Evolutionary conservation across 2,113 vertebrate genomes (phyloP), one percentile per base, ranked within the genome.

Genomic region (Anarrhichthys ocellatus): DNA sequence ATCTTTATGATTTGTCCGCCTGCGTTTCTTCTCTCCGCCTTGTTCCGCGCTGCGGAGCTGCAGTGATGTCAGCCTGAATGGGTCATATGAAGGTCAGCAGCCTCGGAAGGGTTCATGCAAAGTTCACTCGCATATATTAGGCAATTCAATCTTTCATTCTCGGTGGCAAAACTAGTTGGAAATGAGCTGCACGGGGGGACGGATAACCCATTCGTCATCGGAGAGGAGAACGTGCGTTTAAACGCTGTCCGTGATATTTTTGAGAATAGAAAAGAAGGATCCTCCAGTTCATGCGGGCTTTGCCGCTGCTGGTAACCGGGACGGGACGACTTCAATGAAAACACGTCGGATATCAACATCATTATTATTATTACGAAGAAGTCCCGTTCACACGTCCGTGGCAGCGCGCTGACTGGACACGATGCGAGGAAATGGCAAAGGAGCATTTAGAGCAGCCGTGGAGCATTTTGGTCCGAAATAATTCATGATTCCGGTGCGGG

Each of bases 51-150:
- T 78, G 90, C 89, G 65, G 83, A 88, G 88, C 88, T 94, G 96
- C 96, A 95, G 96, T 98, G 97, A 98, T 97, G 97, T 98, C 97
- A 98, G 96, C 96, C 93, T 78, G 91, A 95, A 96, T 95, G 97
- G 98, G 97, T 99, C 97, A 97, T 98, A 96, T 98, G 97, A 99
- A 99, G 98, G 98, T 98, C 97, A 99, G 97, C 97, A 96, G 97
- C 97, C 96, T 97, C 96, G 94, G 96, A 96, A 96, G 97, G 97
- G 98, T 99, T 99, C 98, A 99, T 90, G 67, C 95, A 98, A 97
- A 99, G 98, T 99, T 99, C 98, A 99, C 95, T 93, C 96, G 98
- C 98, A 99, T 99, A 99, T 96, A 99, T 99, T 99, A 99, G 96
- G 96, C 97, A 96, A 97, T 97, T 96, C 97, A 97, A 97, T 98